Conservation (phyloP, 2,888 invertebrate genomes). For the Oxycera nigricornis region DNA sequence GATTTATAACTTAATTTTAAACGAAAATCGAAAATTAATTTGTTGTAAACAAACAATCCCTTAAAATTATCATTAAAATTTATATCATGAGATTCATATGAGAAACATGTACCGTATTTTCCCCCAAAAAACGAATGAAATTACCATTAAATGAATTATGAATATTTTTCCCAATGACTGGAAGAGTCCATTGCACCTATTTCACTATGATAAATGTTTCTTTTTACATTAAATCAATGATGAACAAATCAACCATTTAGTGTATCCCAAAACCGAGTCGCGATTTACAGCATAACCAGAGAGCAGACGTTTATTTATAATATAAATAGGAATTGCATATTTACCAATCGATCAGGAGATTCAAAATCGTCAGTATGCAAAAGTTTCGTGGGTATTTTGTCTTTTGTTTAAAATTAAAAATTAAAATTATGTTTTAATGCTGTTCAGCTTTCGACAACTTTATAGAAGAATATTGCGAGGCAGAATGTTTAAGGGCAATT, state of each 20-base stretch:
- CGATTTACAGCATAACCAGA: not conserved
- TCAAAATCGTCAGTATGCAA: slow-evolving; percentile 29
- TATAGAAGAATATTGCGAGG: too few species aligned
- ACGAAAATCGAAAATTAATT: not conserved
- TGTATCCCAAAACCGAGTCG: not conserved
- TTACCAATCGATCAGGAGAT: slow-evolving; percentile 33
- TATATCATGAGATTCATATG: not conserved
- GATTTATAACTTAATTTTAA: not conserved
- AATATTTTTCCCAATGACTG: not conserved
- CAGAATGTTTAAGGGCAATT: too few species aligned
- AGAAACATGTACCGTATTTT: not conserved
- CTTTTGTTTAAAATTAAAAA: not conserved
- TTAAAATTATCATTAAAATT: not conserved
- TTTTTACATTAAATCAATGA: not conserved
- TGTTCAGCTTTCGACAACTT: too few species aligned
- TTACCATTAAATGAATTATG: not conserved
- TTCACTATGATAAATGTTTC: not conserved
- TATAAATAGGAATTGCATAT: slow-evolving; percentile 30
- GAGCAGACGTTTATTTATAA: not conserved
- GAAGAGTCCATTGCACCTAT: not conserved
- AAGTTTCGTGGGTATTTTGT: slow-evolving; percentile 1
- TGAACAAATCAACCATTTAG: not conserved
- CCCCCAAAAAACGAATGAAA: too few species aligned
- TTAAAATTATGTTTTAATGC: not conserved
- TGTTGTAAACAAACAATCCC: slow-evolving; percentile 7